Evolutionary conservation across 2,797 vertebrate genomes (phyloP).

Genomic region (Hyperoplus lanceolatus): DNA sequence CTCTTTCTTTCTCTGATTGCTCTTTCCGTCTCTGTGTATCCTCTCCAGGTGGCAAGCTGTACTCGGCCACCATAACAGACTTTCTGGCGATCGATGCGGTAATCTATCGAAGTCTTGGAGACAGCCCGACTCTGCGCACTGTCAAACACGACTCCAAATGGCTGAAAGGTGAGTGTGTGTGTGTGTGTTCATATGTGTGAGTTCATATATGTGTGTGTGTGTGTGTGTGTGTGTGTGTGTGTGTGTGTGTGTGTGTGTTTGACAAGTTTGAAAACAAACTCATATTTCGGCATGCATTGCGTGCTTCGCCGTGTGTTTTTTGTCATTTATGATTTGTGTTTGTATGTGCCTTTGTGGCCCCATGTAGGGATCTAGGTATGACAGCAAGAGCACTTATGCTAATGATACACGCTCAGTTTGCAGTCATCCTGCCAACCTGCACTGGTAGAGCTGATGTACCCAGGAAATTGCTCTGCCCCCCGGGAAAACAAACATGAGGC

Average conservation of each 20-base stretch:
- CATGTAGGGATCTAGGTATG: slow-evolving; percentile 30
- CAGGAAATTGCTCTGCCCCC: slow-evolving; percentile 71
- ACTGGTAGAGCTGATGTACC: slow-evolving; percentile 53
- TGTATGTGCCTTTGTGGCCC: slow-evolving; percentile 16
- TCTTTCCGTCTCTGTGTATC: slow-evolving; percentile 54
- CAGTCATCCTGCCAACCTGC: slow-evolving; percentile 66
- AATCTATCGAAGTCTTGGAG: slow-evolving; percentile 98
- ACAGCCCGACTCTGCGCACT: slow-evolving; percentile 97
- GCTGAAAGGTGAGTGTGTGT: slow-evolving; percentile 93
- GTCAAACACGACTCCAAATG: slow-evolving; percentile 99
- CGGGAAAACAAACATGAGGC: slow-evolving; percentile 68
- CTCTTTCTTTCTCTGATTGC: slow-evolving; percentile 48
- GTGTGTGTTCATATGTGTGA: not conserved
- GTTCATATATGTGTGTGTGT: slow-evolving; percentile 7
- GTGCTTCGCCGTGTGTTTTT: slow-evolving; percentile 35
- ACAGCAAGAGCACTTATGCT: slow-evolving; percentile 62
- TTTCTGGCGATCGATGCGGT: slow-evolving; percentile 98
- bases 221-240: slow-evolving; percentile 8
- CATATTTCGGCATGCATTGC: slow-evolving; percentile 19
- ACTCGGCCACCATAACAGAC: slow-evolving; percentile 99
- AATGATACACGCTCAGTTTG: slow-evolving; percentile 64
- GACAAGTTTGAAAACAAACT: slow-evolving; percentile 63
- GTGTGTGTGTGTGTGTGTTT: slow-evolving; percentile 35
- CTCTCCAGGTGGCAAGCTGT: slow-evolving; percentile 94
- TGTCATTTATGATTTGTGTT: slow-evolving; percentile 43